These are phyloP conservation scores for Muschampia plurimacula DNA, from an alignment of 2,888 invertebrate species.

Conservation along the genomic window DNA sequence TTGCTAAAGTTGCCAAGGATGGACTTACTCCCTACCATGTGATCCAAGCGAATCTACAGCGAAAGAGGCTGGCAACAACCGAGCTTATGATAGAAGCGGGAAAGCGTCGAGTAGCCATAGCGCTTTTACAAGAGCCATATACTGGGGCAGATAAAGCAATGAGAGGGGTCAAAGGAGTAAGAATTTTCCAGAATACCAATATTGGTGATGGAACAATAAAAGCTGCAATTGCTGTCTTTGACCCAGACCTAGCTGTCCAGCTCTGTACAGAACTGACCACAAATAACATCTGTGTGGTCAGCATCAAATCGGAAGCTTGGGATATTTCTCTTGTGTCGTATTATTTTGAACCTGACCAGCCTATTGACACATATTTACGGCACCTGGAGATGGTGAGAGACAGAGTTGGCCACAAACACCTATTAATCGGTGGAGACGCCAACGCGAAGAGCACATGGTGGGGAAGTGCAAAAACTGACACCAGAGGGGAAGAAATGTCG, in stretches of 20 bases:
- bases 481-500: conserved; percentile 18
- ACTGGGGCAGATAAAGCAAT: not conserved
- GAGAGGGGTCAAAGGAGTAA: not conserved
- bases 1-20: not conserved
- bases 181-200: not conserved
- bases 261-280: conserved; percentile 24
- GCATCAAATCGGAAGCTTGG: conserved; percentile 27
- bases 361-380: not conserved
- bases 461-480: conserved; percentile 28
- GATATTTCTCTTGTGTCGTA: conserved; percentile 30
- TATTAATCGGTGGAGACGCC: conserved; percentile 33
- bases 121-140: conserved; percentile 32
- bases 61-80: conserved; percentile 2
- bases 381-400: not conserved
- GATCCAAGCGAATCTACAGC: conserved; percentile 16
- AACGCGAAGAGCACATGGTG: conserved; percentile 38
- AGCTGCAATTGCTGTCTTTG: not conserved
- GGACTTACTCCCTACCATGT: not conserved
- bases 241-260: not conserved
- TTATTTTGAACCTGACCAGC: conserved; percentile 15
- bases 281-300: conserved; percentile 29
- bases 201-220: not conserved
- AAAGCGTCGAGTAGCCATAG: not conserved
- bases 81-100: conserved; percentile 15
- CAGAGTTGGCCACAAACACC: conserved; percentile 21